Base-by-base conservation (phyloP, 2,888 invertebrate species). In the Ethmia dodecea region DNA sequence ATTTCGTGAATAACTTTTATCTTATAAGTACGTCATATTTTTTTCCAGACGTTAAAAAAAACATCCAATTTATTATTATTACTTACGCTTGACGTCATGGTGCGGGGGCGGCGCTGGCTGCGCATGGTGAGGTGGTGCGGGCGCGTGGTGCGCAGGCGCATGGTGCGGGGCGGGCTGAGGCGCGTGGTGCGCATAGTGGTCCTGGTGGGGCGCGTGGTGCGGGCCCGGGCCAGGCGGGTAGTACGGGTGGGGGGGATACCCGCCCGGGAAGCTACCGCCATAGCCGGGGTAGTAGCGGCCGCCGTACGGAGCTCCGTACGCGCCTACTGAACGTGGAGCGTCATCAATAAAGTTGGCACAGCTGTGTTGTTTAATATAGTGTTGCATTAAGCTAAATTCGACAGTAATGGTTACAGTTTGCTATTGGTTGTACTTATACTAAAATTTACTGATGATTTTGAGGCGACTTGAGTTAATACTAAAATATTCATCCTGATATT, bases 261-360 rank as follows among this genome's bases (percentile, higher is more conserved):
- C 67, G 12, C 67, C 58, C 59, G 69, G 69, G 59, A 68, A 71
- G 18, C 60, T 57, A 40, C 53, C 65, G 38, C 53, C 68, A 68
- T 75, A 71, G 18, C 73, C 69, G 36, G 66, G 61, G 70, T 75
- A 80, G 72, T 81, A 83, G 20, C 79, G 71, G 0, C 64, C 69
- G 40, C 72, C 72, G 67, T 80, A 81, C 22, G 67, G 56, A 5
- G 60, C 65, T 22, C 71, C 77, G 60, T 79, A 78, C 0, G 65
- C 77, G 27, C 33, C 35, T 9, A 37, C 30, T 42, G 20, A 5
- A 8, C 8, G 22, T n/a, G 8, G 3, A 20, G 8, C 3, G 20
- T n/a, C n/a, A n/a, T n/a, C n/a, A n/a, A n/a, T n/a, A n/a, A n/a
- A n/a, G n/a, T n/a, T n/a, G n/a, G n/a, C n/a, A n/a, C n/a, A n/a